Percentiles rank a stretch among this genome's conserved stretches.
Evolutionary conservation across 2,888 invertebrate genomes (phyloP).

Genomic region (Thera britannica): DNA sequence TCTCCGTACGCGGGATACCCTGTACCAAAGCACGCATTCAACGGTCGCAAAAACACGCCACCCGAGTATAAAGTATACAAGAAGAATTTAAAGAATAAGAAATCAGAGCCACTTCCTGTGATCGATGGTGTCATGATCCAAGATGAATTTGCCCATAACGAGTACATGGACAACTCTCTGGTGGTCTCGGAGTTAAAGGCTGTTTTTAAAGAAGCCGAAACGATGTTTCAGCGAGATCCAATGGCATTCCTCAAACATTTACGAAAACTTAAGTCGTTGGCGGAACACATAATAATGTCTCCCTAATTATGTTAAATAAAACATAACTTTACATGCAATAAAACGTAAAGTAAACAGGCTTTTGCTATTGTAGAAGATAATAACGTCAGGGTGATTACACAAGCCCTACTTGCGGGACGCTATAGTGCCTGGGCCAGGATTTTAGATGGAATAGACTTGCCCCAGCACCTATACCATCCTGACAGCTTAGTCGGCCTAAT

Average conservation of each 20-base stretch:
- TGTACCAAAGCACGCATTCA: conserved; percentile 17
- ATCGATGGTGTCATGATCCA: conserved; percentile 10
- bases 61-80: conserved; percentile 16
- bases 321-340: too few relatives aligned
- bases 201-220: background rate
- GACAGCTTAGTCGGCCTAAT: too few relatives aligned
- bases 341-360: too few relatives aligned
- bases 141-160: conserved; percentile 9
- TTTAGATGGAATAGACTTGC: too few relatives aligned
- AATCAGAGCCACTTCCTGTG: conserved; percentile 5
- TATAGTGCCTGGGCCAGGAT: too few relatives aligned
- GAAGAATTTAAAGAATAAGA: background rate
- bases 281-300: background rate
- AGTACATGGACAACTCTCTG: background rate
- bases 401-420: too few relatives aligned
- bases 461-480: too few relatives aligned
- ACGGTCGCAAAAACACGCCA: conserved; percentile 8
- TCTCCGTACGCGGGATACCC: conserved; percentile 24
- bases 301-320: too few relatives aligned
- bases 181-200: background rate
- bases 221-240: background rate
- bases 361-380: too few relatives aligned
- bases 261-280: background rate
- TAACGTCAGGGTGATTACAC: too few relatives aligned
- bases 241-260: conserved; percentile 1